phyloP scores from a whole-genome alignment of 53 echinoderm and acorn worm genomes.

The Astropecten irregularis region DNA sequence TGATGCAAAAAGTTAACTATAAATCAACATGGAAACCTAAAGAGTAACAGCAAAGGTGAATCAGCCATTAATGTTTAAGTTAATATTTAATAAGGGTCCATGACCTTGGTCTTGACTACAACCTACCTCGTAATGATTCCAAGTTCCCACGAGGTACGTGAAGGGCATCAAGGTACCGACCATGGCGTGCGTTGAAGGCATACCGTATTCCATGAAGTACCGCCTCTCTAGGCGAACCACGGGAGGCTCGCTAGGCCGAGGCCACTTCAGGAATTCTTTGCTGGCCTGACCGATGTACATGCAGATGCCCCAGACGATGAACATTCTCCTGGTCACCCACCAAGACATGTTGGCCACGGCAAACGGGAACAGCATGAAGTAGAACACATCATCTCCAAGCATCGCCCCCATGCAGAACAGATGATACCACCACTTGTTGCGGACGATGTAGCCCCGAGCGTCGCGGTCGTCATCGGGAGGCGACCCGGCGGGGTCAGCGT shows the following conservation, averaged over 20 bases:
- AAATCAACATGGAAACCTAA: too few species aligned
- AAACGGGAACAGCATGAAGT: conserved; percentile 82
- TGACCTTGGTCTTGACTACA: too few species aligned
- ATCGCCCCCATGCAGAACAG: conserved; percentile 82
- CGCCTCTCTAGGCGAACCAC: conserved; percentile 82
- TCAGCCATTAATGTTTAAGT: too few species aligned
- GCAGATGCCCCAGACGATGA: conserved; percentile 79
- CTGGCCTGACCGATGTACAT: conserved; percentile 94
- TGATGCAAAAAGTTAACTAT: too few species aligned
- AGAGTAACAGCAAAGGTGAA: too few species aligned
- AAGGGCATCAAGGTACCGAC: conserved; percentile 89
- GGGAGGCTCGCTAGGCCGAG: conserved; percentile 85
- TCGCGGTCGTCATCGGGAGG: not conserved
- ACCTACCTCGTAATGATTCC: conserved; percentile 80
- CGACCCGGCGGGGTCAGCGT: not conserved
- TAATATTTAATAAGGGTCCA: too few species aligned
- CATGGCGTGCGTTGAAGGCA: conserved; percentile 98
- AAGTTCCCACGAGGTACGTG: conserved; percentile 68
- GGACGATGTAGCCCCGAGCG: conserved; percentile 36
- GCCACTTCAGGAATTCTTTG: conserved; percentile 91
- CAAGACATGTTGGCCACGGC: conserved; percentile 75
- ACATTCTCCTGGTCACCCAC: conserved; percentile 76
- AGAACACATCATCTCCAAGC: conserved; percentile 89
- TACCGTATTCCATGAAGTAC: conserved; percentile 91
- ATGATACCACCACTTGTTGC: conserved; percentile 86